Conservation (phyloP, 2,888 invertebrate genomes). For the Lymantria dispar region DNA sequence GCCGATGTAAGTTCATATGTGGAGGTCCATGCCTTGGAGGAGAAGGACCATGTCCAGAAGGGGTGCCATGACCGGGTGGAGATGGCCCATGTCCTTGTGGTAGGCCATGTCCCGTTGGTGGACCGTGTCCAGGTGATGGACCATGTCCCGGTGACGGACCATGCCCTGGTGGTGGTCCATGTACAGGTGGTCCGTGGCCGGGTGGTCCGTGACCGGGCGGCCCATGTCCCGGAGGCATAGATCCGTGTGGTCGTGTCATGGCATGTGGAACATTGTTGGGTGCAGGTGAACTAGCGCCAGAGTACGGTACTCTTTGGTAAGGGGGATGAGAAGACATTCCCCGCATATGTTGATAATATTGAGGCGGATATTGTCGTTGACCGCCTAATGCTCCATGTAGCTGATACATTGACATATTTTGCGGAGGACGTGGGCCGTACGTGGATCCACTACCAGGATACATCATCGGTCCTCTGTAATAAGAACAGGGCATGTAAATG, state of each 20-base stretch:
- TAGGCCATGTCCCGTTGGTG: background rate
- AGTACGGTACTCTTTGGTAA: slow-evolving; percentile 25
- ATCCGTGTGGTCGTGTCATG: slow-evolving; percentile 9
- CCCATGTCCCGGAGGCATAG: slow-evolving; percentile 41
- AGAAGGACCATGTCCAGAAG: slow-evolving; percentile 7
- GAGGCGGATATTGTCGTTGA: slow-evolving; percentile 42
- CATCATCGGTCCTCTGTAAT: slow-evolving; percentile 67
- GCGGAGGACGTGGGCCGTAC: slow-evolving; percentile 54
- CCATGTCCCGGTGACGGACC: slow-evolving; percentile 19
- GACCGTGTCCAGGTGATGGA: slow-evolving; percentile 35
- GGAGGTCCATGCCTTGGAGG: slow-evolving; percentile 8
- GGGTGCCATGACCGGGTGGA: slow-evolving; percentile 43
- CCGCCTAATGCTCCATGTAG: slow-evolving; percentile 13
- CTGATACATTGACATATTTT: slow-evolving; percentile 49
- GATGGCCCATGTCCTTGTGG: slow-evolving; percentile 8
- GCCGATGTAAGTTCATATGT: slow-evolving; percentile 18
- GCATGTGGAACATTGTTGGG: slow-evolving; percentile 8
- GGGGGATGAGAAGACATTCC: slow-evolving; percentile 9
- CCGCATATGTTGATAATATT: slow-evolving; percentile 51
- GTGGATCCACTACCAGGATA: slow-evolving; percentile 50
- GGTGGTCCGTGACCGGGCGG: slow-evolving; percentile 32
- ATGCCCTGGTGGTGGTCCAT: background rate
- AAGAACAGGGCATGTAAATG: background rate
- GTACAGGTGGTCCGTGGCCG: slow-evolving; percentile 15
- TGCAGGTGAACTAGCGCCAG: slow-evolving; percentile 10